These are phyloP conservation scores for Lepus americanus DNA, from an alignment of 2,113 vertebrate genomes.

Conservation along the genomic window DNA sequence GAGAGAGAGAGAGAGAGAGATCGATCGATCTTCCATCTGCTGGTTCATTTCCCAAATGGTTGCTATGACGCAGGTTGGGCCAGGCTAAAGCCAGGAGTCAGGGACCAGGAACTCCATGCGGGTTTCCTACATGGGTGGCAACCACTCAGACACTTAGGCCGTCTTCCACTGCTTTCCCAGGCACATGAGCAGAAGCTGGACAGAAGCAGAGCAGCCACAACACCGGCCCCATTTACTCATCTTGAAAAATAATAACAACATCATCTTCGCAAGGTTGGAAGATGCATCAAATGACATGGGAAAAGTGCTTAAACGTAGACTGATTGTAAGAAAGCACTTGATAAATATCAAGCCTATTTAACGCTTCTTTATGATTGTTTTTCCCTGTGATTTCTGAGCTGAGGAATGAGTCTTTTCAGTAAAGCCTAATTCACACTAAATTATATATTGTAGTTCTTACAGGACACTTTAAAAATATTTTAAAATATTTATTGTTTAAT, in stretches of 20 bases:
- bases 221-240: neutral
- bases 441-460: slow-evolving; percentile 12
- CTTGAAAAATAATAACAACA: neutral
- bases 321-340: neutral
- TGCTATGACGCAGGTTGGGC: no score
- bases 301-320: neutral
- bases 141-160: no score
- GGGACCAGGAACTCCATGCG: no score
- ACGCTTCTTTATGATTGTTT: neutral
- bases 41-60: no score
- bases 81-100: no score
- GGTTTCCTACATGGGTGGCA: no score
- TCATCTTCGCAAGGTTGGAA: neutral
- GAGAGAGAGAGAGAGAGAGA: no score
- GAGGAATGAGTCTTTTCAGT: neutral
- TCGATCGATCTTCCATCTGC: no score
- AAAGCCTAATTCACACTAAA: neutral
- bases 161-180: no score
- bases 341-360: no score
- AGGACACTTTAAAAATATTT: neutral
- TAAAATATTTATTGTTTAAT: neutral
- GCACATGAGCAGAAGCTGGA: no score
- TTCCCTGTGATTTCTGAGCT: neutral
- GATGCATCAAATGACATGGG: neutral
- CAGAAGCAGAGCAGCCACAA: no score